These are phyloP conservation scores for Cyanoderma ruficeps DNA, from an alignment of 2,113 vertebrate genomes.

Conservation along the genomic window DNA sequence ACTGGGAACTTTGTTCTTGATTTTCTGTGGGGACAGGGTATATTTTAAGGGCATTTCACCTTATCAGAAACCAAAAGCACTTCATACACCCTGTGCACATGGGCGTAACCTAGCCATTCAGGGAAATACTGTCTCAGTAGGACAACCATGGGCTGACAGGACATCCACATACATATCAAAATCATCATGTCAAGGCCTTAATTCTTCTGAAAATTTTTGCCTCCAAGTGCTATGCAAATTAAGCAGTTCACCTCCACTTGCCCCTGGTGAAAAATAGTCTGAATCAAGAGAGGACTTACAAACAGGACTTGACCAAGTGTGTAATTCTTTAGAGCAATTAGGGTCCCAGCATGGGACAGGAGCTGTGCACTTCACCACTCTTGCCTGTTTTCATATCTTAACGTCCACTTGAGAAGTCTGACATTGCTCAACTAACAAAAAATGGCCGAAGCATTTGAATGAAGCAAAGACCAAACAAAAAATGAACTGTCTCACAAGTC, in stretches of 20 bases:
- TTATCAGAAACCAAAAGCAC: neutral
- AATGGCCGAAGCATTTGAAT: neutral
- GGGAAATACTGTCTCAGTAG: neutral
- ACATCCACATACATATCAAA: neutral
- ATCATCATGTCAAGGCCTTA: neutral
- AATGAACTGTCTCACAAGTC: neutral
- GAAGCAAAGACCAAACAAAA: neutral
- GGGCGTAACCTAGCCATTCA: neutral
- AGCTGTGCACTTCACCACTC: neutral
- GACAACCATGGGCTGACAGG: neutral
- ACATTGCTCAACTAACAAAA: neutral
- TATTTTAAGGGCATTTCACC: neutral
- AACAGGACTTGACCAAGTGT: neutral
- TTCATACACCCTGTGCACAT: neutral
- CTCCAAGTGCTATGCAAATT: neutral
- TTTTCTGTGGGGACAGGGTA: neutral
- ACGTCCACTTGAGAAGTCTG: neutral
- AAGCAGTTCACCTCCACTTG: neutral
- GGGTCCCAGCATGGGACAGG: neutral
- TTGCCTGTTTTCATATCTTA: neutral
- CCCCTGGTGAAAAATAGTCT: neutral
- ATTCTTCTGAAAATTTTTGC: neutral
- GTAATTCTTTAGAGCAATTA: neutral
- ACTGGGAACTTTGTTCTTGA: neutral
- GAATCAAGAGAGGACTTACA: neutral